These are phyloP conservation scores for Hippoglossus stenolepis DNA, from an alignment of 2,113 vertebrate species.

Conservation along the genomic window DNA sequence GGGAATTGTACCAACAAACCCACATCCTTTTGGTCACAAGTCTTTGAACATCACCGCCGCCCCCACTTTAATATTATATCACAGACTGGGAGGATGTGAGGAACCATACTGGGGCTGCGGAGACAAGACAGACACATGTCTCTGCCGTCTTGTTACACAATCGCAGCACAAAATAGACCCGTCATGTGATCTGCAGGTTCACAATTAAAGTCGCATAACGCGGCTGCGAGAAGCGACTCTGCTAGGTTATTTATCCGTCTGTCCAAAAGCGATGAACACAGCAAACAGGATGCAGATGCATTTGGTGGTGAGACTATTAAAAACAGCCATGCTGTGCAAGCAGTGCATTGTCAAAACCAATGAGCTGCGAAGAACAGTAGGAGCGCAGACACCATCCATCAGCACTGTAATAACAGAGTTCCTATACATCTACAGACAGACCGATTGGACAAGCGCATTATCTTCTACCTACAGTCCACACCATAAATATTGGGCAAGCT, in stretches of 20 bases:
- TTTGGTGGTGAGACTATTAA: conserved; percentile 61
- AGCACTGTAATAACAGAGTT: background rate
- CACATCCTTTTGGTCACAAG: conserved; percentile 12
- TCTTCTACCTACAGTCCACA: background rate
- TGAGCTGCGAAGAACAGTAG: conserved; percentile 12
- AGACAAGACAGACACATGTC: background rate
- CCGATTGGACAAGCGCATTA: background rate
- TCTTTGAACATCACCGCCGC: conserved; percentile 1
- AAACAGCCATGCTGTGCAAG: conserved; percentile 51
- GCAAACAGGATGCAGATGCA: conserved; percentile 12
- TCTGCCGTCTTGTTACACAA: conserved; percentile 22
- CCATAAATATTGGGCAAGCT: background rate
- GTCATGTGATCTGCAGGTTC: background rate
- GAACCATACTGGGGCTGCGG: conserved; percentile 8
- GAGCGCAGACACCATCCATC: background rate
- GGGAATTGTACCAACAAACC: conserved; percentile 11
- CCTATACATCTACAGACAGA: background rate
- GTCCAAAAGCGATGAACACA: conserved; percentile 10
- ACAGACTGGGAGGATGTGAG: conserved; percentile 20
- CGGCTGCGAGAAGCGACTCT: background rate
- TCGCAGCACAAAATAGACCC: background rate
- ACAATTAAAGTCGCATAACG: conserved; percentile 38
- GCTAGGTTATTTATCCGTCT: conserved; percentile 5
- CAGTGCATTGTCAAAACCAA: conserved; percentile 20
- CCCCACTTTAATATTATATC: conserved; percentile 35